phyloP scores from a whole-genome alignment of 1,140 invertebrate species.

The Muscidifurax raptorellus region DNA sequence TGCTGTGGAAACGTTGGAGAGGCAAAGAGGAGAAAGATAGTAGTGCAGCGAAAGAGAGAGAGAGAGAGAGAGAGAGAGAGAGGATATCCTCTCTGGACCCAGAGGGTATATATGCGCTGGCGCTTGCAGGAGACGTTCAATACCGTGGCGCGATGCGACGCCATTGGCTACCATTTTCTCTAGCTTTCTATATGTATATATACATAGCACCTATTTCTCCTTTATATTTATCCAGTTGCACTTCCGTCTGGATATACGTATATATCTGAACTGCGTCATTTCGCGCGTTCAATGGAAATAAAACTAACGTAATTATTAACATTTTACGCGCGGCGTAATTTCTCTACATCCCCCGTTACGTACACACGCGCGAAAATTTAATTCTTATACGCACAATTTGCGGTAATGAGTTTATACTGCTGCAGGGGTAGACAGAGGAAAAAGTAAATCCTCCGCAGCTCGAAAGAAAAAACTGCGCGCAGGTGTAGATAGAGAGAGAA shows the following conservation, averaged over 20 bases:
- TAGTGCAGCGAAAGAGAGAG: constrained; percentile 57
- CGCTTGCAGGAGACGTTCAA: constrained; percentile 68
- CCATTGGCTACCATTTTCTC: constrained; percentile 70
- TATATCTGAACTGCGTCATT: constrained; percentile 7
- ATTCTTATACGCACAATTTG: constrained; percentile 2
- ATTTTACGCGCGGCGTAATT: neutral
- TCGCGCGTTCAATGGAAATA: no score
- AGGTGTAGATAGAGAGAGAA: neutral
- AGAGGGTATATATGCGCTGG: constrained; percentile 9
- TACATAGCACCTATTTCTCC: constrained; percentile 44
- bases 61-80: constrained; percentile 55
- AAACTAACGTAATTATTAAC: no score
- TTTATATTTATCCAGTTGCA: neutral
- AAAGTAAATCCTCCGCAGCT: constrained; percentile 7
- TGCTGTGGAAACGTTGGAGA: constrained; percentile 48
- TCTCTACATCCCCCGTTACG: neutral
- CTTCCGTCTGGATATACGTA: neutral
- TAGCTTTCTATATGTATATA: constrained; percentile 37
- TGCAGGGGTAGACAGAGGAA: neutral
- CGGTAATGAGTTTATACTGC: constrained; percentile 43
- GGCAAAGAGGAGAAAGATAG: constrained; percentile 48
- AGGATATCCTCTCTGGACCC: constrained; percentile 58
- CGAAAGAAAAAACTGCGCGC: neutral
- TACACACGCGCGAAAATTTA: constrained; percentile 1
- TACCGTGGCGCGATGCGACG: constrained; percentile 63